Conservation (phyloP, 2,888 invertebrate genomes). For the Dermolepida albohirtum region DNA sequence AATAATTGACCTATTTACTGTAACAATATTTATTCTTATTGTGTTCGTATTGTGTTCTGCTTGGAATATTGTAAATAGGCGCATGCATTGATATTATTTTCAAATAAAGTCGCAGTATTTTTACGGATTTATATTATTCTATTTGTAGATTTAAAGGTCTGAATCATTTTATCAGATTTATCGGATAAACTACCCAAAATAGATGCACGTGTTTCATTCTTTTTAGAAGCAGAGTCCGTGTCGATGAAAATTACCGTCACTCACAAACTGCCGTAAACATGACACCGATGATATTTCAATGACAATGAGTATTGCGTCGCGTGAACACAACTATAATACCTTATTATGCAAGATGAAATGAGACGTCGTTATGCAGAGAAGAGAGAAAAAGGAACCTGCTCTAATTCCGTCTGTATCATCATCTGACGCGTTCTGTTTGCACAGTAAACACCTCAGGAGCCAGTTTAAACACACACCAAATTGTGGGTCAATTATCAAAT, state of each 20-base stretch:
- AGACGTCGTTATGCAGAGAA: background rate
- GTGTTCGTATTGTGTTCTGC: too few relatives aligned
- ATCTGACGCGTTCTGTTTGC: slow-evolving; percentile 60
- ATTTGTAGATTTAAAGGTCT: too few relatives aligned
- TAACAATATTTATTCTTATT: too few relatives aligned
- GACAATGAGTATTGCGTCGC: slow-evolving; percentile 8
- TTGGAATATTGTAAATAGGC: too few relatives aligned
- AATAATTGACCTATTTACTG: too few relatives aligned
- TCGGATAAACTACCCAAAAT: too few relatives aligned
- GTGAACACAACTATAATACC: background rate
- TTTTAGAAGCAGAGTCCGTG: background rate
- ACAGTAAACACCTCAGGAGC: slow-evolving; percentile 62
- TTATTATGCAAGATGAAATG: slow-evolving; percentile 11
- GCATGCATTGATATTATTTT: too few relatives aligned
- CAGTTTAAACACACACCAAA: slow-evolving; percentile 61
- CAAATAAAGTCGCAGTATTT: too few relatives aligned
- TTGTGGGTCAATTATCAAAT: slow-evolving; percentile 53
- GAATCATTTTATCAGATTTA: too few relatives aligned
- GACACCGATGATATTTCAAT: slow-evolving; percentile 16
- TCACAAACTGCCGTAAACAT: slow-evolving; percentile 8
- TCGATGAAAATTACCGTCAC: slow-evolving; percentile 7
- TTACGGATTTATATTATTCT: too few relatives aligned
- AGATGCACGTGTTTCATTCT: too few relatives aligned
- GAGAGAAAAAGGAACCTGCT: slow-evolving; percentile 22
- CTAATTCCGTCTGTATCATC: slow-evolving; percentile 57